Evolutionary conservation across 23 tunicate genomes (phyloP).

Genomic region (Styela plicata): DNA sequence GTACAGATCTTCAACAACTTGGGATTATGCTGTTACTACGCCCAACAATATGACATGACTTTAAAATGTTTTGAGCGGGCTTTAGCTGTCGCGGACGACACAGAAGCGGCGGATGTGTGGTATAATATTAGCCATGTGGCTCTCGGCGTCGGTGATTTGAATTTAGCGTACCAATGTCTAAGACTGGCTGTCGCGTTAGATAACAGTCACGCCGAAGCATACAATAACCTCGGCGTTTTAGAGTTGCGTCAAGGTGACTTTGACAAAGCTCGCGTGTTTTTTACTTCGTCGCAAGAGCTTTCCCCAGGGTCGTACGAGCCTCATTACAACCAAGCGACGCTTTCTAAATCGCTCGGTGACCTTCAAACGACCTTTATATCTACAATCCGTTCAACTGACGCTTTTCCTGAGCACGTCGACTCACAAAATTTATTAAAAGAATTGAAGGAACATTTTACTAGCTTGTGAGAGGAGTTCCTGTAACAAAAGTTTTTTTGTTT

Average conservation of each 20-base stretch:
- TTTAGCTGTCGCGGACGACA: constrained; percentile 55
- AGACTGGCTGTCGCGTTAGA: constrained; percentile 64
- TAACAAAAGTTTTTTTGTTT: too few relatives aligned
- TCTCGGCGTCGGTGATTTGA: constrained; percentile 76
- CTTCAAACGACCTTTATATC: constrained; percentile 67
- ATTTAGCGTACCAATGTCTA: constrained; percentile 86
- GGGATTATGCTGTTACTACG: constrained; percentile 82
- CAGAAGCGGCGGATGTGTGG: constrained; percentile 76
- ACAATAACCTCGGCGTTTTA: constrained; percentile 85
- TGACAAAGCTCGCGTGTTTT: constrained; percentile 62
- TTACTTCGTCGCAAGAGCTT: constrained; percentile 65
- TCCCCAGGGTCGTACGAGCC: constrained; percentile 70
- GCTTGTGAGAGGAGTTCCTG: too few relatives aligned
- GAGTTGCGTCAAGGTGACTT: constrained; percentile 81
- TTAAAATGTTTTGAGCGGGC: constrained; percentile 89
- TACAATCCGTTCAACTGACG: constrained; percentile 43
- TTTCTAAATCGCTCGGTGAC: constrained; percentile 65
- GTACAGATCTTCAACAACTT: constrained; percentile 77
- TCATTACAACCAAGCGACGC: constrained; percentile 79
- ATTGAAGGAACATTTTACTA: constrained; percentile 59
- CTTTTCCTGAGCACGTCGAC: constrained; percentile 81
- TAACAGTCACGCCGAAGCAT: constrained; percentile 78
- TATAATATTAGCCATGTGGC: constrained; percentile 92
- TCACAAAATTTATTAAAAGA: constrained; percentile 51
- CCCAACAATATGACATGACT: constrained; percentile 92